Evolutionary conservation across 2,113 vertebrate species (phyloP).

Genomic region (Pangasianodon gigas): DNA sequence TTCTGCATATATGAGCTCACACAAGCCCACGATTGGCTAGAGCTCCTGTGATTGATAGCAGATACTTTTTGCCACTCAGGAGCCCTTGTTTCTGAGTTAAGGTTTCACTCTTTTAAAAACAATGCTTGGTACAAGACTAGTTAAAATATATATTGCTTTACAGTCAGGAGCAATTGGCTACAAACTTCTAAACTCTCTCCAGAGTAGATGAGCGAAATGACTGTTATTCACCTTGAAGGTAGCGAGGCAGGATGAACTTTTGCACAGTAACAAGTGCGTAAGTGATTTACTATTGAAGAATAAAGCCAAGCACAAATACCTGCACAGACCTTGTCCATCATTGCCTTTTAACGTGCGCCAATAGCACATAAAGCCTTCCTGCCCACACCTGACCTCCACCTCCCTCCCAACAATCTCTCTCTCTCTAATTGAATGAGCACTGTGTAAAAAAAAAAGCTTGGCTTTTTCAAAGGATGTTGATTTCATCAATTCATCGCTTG

Average conservation of each 20-base stretch:
- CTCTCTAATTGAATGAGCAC: constrained; percentile 28
- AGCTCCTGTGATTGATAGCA: background rate
- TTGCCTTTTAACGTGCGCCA: constrained; percentile 17
- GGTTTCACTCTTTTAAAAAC: background rate
- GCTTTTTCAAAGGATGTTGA: constrained; percentile 49
- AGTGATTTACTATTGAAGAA: constrained; percentile 20
- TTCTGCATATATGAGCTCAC: background rate
- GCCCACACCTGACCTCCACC: constrained; percentile 28
- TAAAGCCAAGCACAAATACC: constrained; percentile 38
- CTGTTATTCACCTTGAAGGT: background rate
- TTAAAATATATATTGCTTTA: background rate
- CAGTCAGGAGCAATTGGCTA: background rate
- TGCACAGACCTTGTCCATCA: constrained; percentile 38
- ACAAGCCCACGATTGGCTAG: background rate
- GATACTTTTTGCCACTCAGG: background rate
- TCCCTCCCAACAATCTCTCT: constrained; percentile 19
- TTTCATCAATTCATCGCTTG: constrained; percentile 47
- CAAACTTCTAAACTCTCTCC: background rate
- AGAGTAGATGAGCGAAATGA: constrained; percentile 3
- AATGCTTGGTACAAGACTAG: background rate
- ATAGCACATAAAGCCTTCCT: constrained; percentile 44
- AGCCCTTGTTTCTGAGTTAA: background rate
- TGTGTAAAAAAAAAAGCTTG: constrained; percentile 13
- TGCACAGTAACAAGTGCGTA: constrained; percentile 23
- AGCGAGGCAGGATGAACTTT: background rate